Conservation (phyloP, 2,888 invertebrate species). For the Agapostemon virescens region DNA sequence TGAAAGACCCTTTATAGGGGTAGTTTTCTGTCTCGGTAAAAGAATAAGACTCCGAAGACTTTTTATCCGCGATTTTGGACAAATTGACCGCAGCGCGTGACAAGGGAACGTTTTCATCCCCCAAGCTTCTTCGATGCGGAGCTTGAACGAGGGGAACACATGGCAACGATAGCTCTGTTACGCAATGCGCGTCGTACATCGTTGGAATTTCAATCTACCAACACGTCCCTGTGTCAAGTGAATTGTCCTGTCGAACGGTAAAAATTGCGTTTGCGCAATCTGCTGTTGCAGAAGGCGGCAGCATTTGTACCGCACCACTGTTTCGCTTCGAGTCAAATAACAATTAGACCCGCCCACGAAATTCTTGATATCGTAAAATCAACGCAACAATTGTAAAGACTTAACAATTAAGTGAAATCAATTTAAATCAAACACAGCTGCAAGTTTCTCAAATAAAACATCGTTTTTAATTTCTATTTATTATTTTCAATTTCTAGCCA, state of each 20-base stretch:
- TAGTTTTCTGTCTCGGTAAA: background rate
- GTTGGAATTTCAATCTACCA: conserved; percentile 27
- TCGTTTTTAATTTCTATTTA: too few relatives aligned
- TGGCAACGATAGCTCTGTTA: conserved; percentile 64
- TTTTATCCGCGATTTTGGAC: background rate
- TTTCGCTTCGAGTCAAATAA: background rate
- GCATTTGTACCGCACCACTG: background rate
- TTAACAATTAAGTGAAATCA: background rate
- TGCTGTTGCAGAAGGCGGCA: background rate
- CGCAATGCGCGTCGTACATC: conserved; percentile 39
- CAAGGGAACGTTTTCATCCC: conserved; percentile 51
- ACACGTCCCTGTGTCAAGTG: background rate
- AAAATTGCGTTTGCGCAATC: background rate
- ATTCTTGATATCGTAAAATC: background rate
- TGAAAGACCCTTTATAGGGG: background rate
- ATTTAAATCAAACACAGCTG: too few relatives aligned
- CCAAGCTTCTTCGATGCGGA: conserved; percentile 20
- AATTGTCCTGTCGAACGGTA: background rate
- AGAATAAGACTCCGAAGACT: background rate
- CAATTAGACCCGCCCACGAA: background rate
- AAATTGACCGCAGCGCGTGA: conserved; percentile 5
- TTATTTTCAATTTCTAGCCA: background rate
- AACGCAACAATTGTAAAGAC: background rate
- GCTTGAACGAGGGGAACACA: conserved; percentile 48
- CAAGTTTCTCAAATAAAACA: background rate